Base-by-base conservation (phyloP, 2,888 invertebrate genomes). In the Chrysotoxum bicinctum region DNA sequence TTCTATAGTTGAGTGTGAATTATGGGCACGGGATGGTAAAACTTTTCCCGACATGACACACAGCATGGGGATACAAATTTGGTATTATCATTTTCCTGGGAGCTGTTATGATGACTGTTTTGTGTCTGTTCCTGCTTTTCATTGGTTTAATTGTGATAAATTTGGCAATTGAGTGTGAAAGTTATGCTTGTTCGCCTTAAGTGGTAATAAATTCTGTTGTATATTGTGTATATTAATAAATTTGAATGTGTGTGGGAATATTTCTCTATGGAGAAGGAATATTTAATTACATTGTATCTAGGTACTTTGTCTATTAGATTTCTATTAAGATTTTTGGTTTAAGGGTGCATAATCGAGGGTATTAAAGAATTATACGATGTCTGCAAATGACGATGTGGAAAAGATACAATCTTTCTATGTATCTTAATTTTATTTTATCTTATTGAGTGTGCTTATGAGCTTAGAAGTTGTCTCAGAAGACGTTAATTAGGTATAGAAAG, bases 121-220 rank as follows among this genome's bases (percentile, higher is more conserved):
- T 81, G 43, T 72, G 68, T 69, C 75, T 62, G 75, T 80, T 64
- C 19, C 66, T 66, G 48, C 21, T 52, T 35, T 52, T 52, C 48
- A 37, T 58, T 19, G 58, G 54, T 56, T 72, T 84, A 76, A 80
- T 80, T 84, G 80, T 84, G 80, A 80, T 84, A 75, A 75, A 84
- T 84, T 80, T 66, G 75, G 60, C 66, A 80, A 84, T 80, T 80
- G 75, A 80, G 84, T 84, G 80, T 72, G 84, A 84, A 80, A 70
- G 84, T 79, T 84, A 84, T 75, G 74, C 79, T 79, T 84, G 84
- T 64, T 50, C 52, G 70, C 64, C 66, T 79, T 72, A 79, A 79
- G 79, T 84, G 79, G 82, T 68, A 58, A 70, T 84, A 79, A 84
- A 84, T 75, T 84, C 62, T 45, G 2, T 19, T 32, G 30, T 21